Percentiles rank a stretch among this genome's conserved stretches.
Evolutionary conservation across 2,797 vertebrate genomes (phyloP).

Genomic region (Spinus pinus): DNA sequence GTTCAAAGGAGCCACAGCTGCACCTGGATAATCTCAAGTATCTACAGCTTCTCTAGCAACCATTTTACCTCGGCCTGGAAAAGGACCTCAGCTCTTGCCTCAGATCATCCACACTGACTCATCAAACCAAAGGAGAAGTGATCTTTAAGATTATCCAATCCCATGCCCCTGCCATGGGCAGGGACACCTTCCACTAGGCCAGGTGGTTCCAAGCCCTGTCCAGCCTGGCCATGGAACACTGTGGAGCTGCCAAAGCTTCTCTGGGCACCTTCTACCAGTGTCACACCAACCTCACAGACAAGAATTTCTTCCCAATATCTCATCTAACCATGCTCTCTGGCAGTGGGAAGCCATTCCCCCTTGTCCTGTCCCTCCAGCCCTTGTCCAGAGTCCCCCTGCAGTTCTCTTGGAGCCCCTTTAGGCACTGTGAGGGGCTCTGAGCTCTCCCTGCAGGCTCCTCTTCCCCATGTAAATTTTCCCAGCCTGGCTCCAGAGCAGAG

Average conservation of each 20-base stretch:
- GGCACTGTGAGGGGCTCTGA: background rate
- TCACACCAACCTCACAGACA: background rate
- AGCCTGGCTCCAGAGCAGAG: background rate
- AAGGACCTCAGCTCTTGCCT: background rate
- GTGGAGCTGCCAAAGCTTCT: background rate
- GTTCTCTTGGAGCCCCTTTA: background rate
- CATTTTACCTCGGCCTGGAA: background rate
- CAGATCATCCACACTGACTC: background rate
- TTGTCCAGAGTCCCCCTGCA: background rate
- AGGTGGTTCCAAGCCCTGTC: background rate
- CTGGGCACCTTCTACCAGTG: background rate
- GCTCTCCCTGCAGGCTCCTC: background rate
- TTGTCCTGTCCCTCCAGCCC: background rate
- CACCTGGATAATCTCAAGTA: background rate
- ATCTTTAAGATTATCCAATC: background rate
- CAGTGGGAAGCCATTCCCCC: background rate
- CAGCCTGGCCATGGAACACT: background rate
- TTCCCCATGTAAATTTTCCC: background rate
- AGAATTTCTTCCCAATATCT: background rate
- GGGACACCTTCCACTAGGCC: background rate
- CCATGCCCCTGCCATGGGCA: background rate
- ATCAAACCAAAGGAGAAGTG: background rate
- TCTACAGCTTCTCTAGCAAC: background rate
- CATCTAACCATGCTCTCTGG: background rate
- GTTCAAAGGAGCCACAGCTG: background rate